phyloP scores from a whole-genome alignment of 2,888 invertebrate species.

The Apomyelois bistriatella region DNA sequence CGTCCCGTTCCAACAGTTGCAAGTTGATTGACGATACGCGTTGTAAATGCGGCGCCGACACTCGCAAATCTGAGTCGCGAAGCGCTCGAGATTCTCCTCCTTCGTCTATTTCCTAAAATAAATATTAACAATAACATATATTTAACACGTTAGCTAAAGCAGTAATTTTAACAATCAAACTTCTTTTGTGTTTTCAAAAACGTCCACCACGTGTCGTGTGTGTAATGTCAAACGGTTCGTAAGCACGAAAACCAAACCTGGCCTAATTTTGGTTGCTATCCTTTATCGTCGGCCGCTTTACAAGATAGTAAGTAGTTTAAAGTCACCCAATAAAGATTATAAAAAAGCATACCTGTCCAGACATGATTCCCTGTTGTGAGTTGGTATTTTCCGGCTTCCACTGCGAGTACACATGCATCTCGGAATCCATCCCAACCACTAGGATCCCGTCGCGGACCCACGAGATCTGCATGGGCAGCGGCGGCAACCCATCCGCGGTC shows the following conservation, averaged over 20 bases:
- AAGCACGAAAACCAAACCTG: too few relatives aligned
- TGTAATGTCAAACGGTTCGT: too few relatives aligned
- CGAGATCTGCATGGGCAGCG: slow-evolving; percentile 98
- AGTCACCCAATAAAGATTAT: too few relatives aligned
- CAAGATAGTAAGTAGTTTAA: too few relatives aligned
- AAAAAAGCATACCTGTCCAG: slow-evolving; percentile 41
- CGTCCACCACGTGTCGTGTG: too few relatives aligned
- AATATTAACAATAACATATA: not conserved
- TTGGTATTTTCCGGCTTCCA: slow-evolving; percentile 89
- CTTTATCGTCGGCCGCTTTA: too few relatives aligned
- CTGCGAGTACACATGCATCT: slow-evolving; percentile 99
- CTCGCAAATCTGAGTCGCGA: slow-evolving; percentile 84
- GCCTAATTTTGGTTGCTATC: too few relatives aligned
- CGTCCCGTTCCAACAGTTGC: slow-evolving; percentile 87
- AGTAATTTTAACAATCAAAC: too few relatives aligned
- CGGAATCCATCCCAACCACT: slow-evolving; percentile 99
- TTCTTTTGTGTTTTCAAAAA: too few relatives aligned
- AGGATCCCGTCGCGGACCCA: slow-evolving; percentile 99
- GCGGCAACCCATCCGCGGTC: slow-evolving; percentile 97
- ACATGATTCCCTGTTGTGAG: slow-evolving; percentile 39
- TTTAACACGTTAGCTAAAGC: too few relatives aligned
- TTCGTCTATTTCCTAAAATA: slow-evolving; percentile 82
- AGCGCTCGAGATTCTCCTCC: slow-evolving; percentile 86
- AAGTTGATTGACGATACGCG: slow-evolving; percentile 92
- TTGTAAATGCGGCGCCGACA: slow-evolving; percentile 89